Evolutionary conservation across 2,888 invertebrate genomes (phyloP).

Genomic region (Unio delphinus): DNA sequence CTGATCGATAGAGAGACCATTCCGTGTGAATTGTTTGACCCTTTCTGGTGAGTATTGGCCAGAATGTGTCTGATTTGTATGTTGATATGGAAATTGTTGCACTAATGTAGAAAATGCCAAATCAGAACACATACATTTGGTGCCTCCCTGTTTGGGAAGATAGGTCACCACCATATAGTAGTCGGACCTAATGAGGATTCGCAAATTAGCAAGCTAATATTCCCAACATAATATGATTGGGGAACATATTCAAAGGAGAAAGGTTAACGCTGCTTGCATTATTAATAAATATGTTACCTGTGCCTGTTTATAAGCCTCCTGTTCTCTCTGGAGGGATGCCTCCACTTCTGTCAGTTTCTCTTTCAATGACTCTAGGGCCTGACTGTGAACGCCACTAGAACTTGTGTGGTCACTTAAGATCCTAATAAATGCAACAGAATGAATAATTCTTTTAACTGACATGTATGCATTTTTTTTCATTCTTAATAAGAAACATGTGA

Average conservation of each 20-base stretch:
- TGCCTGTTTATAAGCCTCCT: constrained; percentile 61
- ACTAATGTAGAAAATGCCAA: too few relatives aligned
- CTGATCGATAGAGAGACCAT: too few relatives aligned
- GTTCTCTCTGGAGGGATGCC: constrained; percentile 69
- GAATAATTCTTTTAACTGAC: background rate
- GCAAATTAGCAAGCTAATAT: too few relatives aligned
- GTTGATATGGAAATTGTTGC: too few relatives aligned
- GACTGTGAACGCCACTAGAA: constrained; percentile 71
- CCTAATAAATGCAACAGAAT: constrained; percentile 46
- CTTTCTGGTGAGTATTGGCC: too few relatives aligned
- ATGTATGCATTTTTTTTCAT: background rate
- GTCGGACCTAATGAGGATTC: too few relatives aligned
- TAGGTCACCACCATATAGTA: too few relatives aligned
- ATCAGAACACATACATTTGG: too few relatives aligned
- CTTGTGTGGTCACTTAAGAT: constrained; percentile 72
- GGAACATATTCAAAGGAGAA: background rate
- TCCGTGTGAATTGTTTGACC: too few relatives aligned
- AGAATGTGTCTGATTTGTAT: too few relatives aligned
- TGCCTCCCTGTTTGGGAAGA: too few relatives aligned
- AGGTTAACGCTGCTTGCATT: background rate
- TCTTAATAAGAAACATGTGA: too few relatives aligned
- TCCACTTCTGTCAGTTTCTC: constrained; percentile 72
- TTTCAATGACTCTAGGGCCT: constrained; percentile 70
- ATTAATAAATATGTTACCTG: constrained; percentile 46
- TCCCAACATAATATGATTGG: background rate